These are phyloP conservation scores for Ranitomeya variabilis DNA, from an alignment of 2,113 vertebrate genomes.

Conservation along the genomic window DNA sequence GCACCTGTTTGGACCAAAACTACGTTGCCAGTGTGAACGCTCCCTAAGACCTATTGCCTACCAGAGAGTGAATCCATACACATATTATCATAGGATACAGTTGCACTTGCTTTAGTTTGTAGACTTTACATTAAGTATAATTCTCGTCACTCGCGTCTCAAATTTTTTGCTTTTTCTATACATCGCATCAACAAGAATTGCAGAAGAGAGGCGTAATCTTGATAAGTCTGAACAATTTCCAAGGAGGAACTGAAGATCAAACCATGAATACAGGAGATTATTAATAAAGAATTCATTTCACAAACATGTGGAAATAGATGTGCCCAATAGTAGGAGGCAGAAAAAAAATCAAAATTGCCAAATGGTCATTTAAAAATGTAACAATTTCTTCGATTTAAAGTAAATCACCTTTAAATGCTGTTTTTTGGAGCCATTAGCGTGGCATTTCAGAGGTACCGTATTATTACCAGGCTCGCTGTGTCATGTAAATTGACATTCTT, in stretches of 20 bases:
- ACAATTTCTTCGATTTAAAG: constrained; percentile 52
- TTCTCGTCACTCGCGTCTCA: no score
- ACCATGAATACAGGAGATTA: constrained; percentile 7
- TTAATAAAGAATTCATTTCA: constrained; percentile 47
- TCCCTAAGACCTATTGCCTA: no score
- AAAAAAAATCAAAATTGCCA: background rate
- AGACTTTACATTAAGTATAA: background rate
- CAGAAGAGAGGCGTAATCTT: background rate
- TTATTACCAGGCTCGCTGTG: constrained; percentile 41
- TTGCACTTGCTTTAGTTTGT: no score
- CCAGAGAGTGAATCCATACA: no score
- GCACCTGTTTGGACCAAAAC: no score
- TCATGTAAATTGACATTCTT: constrained; percentile 53
- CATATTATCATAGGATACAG: no score
- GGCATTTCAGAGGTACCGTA: constrained; percentile 34
- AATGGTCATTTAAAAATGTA: constrained; percentile 51
- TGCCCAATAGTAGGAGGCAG: background rate
- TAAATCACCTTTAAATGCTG: constrained; percentile 53
- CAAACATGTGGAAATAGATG: constrained; percentile 41
- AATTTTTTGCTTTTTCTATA: no score
- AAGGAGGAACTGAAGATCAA: constrained; percentile 45
- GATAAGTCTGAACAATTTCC: constrained; percentile 15
- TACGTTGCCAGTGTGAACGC: no score
- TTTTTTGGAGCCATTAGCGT: constrained; percentile 39
- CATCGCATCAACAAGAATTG: background rate